These are phyloP conservation scores for Malurus melanocephalus DNA, from an alignment of 2,113 vertebrate species.

Conservation along the genomic window DNA sequence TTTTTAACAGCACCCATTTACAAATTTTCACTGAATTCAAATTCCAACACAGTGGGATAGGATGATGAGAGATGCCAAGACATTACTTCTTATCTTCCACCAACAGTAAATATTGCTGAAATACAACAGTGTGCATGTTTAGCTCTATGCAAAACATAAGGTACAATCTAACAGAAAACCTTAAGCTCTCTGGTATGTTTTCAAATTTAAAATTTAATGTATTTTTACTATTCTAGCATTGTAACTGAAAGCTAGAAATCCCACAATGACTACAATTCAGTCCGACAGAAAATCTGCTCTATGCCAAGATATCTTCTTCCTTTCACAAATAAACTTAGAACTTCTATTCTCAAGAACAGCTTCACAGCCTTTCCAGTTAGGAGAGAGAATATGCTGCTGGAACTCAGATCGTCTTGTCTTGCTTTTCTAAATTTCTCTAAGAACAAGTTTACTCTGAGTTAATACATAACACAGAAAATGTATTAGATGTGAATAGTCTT, in stretches of 20 bases:
- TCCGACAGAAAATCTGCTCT: background rate
- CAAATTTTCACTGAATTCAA: background rate
- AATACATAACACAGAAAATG: background rate
- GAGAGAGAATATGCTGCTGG: background rate
- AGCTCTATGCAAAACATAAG: background rate
- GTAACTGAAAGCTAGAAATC: background rate
- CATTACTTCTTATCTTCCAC: background rate
- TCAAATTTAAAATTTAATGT: background rate
- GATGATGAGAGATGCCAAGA: background rate
- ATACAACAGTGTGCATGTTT: background rate
- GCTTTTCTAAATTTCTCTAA: background rate
- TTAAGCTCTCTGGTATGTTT: background rate
- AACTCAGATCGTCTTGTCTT: background rate
- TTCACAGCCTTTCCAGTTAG: background rate
- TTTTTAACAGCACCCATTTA: background rate
- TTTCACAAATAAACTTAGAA: background rate
- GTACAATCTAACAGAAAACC: background rate
- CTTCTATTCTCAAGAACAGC: background rate
- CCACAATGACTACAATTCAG: background rate
- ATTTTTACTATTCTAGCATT: background rate
- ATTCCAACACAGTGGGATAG: background rate
- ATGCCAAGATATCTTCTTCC: background rate
- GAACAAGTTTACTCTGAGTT: fast-evolving
- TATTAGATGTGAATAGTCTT: background rate
- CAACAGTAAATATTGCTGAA: background rate